Evolutionary conservation across 2,113 vertebrate species (phyloP), one percentile per base, ranked within the genome.

Genomic region (Gila orcuttii): DNA sequence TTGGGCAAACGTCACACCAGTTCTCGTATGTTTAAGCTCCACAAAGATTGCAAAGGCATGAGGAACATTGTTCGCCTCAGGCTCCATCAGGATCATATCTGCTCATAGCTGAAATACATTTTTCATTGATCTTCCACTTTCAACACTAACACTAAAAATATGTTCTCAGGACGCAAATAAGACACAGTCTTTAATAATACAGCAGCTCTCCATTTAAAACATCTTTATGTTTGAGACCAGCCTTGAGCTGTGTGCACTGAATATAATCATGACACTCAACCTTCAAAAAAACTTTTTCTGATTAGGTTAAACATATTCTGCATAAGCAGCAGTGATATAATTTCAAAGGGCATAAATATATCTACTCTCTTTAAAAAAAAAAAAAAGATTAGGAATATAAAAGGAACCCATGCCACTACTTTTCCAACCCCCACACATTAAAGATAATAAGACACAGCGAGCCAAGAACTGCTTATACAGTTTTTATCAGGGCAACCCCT

Each of bases 401-500:
- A 83, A 39, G 19, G 12, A 36, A 80, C 55, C 47, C 21, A 57
- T 28, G 21, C 28, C 3, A 50, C 28, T 73, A 21, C 50, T 79
- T 31, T 77, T 66, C 21, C 33, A 13, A 42, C 25, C 45, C 39
- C 64, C 66, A 81, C 66, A 75, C 36, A 17, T n/a, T 74, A n/a
- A 62, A 21, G 31, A 79, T 45, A 77, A 55, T 25, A 66, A 83
- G 28, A 39, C 31, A 73, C 8, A n/a, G 21, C 6, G 33, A 62
- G 77, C 45, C 50, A n/a, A 79, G 78, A 86, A 64, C 39, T 64
- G 79, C 85, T 82, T 13, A 62, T 75, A 25, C 78, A 62, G 68
- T 81, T 86, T 82, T 82, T 82, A 86, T 73, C 85, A 86, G 69
- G 85, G 68, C 66, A 74, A 74, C 45, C 78, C 55, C 85, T 86